Evolutionary conservation across 2,797 vertebrate species (phyloP).

Genomic region (Vireo griseus): DNA sequence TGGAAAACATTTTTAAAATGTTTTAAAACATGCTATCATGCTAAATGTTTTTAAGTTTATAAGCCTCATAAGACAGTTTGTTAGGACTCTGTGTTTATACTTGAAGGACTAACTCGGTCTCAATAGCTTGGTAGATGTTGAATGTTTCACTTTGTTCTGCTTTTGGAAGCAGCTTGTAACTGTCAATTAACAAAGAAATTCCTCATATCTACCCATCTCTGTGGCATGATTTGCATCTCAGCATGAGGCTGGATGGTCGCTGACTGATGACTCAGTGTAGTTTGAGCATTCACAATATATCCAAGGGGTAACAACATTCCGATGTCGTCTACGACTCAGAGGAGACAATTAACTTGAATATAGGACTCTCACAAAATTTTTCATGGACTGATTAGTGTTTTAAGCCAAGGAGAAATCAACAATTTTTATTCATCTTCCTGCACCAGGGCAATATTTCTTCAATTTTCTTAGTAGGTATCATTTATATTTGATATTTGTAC

Average conservation of each 20-base stretch:
- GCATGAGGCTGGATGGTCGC: not conserved
- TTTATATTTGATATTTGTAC: not conserved
- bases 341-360: not conserved
- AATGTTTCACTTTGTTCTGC: not conserved
- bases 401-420: not conserved
- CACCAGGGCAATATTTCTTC: not conserved
- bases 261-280: not conserved
- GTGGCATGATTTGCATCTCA: not conserved
- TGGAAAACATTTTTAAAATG: not conserved
- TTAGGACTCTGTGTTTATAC: not conserved
- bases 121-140: not conserved
- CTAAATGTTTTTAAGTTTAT: not conserved
- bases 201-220: not conserved
- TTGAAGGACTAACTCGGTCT: not conserved
- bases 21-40: not conserved
- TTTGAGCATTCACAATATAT: not conserved
- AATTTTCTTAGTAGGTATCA: not conserved
- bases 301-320: not conserved
- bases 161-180: not conserved
- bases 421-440: not conserved
- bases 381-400: not conserved
- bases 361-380: not conserved
- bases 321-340: not conserved
- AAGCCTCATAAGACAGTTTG: rapidly evolving
- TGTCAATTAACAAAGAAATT: not conserved